Evolutionary conservation across 2,888 invertebrate genomes (phyloP).

Genomic region (Parochlus steinenii): DNA sequence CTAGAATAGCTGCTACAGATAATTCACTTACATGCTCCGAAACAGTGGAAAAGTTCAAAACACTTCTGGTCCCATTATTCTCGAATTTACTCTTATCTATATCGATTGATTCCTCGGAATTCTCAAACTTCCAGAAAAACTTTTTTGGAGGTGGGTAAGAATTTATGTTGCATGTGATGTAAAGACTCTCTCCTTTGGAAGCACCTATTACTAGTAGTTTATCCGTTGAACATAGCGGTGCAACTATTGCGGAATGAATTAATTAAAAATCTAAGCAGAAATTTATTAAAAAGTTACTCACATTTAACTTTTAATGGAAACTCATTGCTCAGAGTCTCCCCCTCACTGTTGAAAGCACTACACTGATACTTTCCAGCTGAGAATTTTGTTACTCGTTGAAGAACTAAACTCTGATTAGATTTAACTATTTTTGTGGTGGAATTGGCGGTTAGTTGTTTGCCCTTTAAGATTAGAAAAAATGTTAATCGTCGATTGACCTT

Average conservation of each 20-base stretch:
- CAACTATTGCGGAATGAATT: no score
- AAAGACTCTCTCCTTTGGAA: slow-evolving; percentile 58
- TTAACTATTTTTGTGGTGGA: slow-evolving; percentile 48
- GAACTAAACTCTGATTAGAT: slow-evolving; percentile 71
- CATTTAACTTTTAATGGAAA: slow-evolving; percentile 64
- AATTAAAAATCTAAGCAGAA: no score
- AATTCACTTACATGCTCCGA: slow-evolving; percentile 27
- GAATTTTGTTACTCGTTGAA: slow-evolving; percentile 63
- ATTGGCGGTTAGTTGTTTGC: slow-evolving; percentile 7
- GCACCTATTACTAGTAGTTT: slow-evolving; percentile 65
- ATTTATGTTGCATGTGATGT: slow-evolving; percentile 66
- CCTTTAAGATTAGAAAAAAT: slow-evolving; percentile 3
- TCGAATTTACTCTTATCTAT: slow-evolving; percentile 8
- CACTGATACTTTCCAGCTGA: slow-evolving; percentile 68
- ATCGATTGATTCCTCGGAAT: slow-evolving; percentile 12
- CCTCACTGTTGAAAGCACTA: slow-evolving; percentile 62
- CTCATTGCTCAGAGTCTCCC: slow-evolving; percentile 63
- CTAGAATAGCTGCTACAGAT: no score
- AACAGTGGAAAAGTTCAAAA: slow-evolving; percentile 30
- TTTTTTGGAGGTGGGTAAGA: slow-evolving; percentile 56
- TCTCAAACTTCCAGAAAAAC: slow-evolving; percentile 14
- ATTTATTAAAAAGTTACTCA: slow-evolving; percentile 34
- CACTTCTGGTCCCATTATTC: slow-evolving; percentile 12
- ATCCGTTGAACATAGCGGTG: slow-evolving; percentile 45
- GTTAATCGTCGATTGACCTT: neutral